Base-by-base conservation (phyloP, 1,140 invertebrate species). In the Cylas formicarius region DNA sequence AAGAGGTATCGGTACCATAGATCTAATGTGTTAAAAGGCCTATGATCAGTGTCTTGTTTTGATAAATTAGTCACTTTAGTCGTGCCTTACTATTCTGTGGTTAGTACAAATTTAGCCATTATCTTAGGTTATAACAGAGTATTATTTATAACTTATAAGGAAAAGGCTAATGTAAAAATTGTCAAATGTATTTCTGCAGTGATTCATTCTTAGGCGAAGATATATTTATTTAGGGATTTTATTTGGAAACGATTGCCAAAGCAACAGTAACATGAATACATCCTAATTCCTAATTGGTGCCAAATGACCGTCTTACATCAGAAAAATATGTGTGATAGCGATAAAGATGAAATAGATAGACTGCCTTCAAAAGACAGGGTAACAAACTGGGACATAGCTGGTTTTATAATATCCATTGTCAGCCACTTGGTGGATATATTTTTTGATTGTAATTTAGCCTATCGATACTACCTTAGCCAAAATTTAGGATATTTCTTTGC, bases 351-450 rank as follows among this genome's bases (percentile, higher is more conserved):
- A 44, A 48, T 57, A 11, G 64, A 67, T 50, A 45, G 58, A 38
- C 42, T 65, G 29, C 62, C 63, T 13, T 64, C 63, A 8, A 56
- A 54, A 48, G 63, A 67, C 38, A 53, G 63, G 33, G 64, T 54
- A 6, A 64, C 58, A 3, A 45, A 63, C 32, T 59, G 57, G 55
- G 64, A 67, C 53, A 62, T 67, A 24, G 61, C 58, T 34, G 62
- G 60, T 21, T 64, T 65, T 46, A 54, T 68, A 26, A 66, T 76
- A 4, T 75, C 75, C 3, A 77, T 78, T 28, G 58, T 72, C 26
- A 76, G 74, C 34, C 77, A 81, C 60, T 66, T 79, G n/a, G 62
- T 78, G 11, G 79, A 81, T 65, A 61, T 80, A 3, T 72, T 69
- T 11, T 62, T 78, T n/a, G 78, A 80, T 64, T 72, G 77, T 17